Evolutionary conservation across 1,140 invertebrate genomes (phyloP).

Genomic region (Gryllus bimaculatus): DNA sequence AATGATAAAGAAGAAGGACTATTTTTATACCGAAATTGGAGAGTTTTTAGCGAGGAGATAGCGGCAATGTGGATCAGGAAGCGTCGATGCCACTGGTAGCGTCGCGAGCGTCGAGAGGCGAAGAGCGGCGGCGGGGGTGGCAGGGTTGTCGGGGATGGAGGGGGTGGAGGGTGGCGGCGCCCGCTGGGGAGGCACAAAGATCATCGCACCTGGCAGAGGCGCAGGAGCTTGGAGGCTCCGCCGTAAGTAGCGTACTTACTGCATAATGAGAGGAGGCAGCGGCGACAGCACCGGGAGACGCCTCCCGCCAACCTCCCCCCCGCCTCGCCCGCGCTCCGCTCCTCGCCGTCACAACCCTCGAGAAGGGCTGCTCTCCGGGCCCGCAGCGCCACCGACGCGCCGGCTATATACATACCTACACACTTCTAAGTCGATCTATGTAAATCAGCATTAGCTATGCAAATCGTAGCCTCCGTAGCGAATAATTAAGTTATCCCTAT

Average conservation of each 20-base stretch:
- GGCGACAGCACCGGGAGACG: not conserved
- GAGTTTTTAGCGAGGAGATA: too few relatives aligned
- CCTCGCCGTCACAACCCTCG: not conserved
- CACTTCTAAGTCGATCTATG: slow-evolving; percentile 1
- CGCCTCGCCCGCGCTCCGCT: too few relatives aligned
- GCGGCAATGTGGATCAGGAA: too few relatives aligned
- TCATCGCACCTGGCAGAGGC: not conserved
- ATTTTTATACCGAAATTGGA: too few relatives aligned
- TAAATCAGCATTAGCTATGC: not conserved
- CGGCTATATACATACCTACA: not conserved
- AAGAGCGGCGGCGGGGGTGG: too few relatives aligned
- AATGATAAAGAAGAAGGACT: too few relatives aligned
- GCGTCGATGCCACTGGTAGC: too few relatives aligned
- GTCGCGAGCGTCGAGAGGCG: too few relatives aligned
- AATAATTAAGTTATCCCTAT: slow-evolving; percentile 6
- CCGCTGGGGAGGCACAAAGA: not conserved
- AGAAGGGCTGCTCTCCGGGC: too few relatives aligned
- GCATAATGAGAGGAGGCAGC: not conserved
- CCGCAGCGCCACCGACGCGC: not conserved
- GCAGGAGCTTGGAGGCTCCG: not conserved
- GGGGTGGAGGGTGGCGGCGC: too few relatives aligned
- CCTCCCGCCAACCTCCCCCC: too few relatives aligned
- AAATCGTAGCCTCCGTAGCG: not conserved
- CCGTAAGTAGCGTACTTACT: not conserved
- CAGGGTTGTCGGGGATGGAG: too few relatives aligned